Evolutionary conservation across 2,797 vertebrate genomes (phyloP).

Genomic region (Peromyscus melanophrys): DNA sequence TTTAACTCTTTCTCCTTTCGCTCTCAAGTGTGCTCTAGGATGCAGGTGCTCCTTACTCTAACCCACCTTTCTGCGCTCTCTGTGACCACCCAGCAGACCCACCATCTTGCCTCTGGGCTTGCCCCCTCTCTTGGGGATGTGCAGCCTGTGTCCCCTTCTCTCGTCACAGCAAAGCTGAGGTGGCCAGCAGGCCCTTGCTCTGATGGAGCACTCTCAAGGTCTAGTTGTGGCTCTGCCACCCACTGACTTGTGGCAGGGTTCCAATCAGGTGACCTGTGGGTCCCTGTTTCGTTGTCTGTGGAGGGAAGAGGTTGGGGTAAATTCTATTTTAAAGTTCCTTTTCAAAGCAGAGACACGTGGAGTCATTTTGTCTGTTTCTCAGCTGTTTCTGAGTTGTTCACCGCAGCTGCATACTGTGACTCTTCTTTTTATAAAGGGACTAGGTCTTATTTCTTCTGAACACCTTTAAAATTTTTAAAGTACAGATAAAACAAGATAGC

Average conservation of each 20-base stretch:
- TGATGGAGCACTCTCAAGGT: background rate
- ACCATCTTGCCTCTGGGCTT: background rate
- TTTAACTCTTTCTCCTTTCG: background rate
- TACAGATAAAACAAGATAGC: background rate
- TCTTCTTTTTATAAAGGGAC: conserved; percentile 2
- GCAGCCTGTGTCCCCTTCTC: background rate
- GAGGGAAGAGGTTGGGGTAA: background rate
- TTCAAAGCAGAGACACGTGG: background rate
- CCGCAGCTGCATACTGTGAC: background rate
- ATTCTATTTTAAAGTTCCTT: conserved; percentile 47
- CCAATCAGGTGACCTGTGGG: background rate
- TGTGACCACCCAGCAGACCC: background rate
- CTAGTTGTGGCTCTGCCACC: background rate
- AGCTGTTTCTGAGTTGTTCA: conserved; percentile 43
- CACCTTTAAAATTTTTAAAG: conserved; percentile 50
- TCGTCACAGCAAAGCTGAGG: background rate
- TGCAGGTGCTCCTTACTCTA: background rate
- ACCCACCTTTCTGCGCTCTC: background rate
- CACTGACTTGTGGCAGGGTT: background rate
- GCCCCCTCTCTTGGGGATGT: background rate
- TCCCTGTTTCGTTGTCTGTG: background rate
- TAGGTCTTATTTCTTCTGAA: conserved; percentile 54
- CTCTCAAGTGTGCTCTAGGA: background rate
- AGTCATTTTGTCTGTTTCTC: conserved; percentile 40
- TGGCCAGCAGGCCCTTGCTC: background rate